phyloP scores from a whole-genome alignment of 2,888 invertebrate species.

The Brenthis hecate region DNA sequence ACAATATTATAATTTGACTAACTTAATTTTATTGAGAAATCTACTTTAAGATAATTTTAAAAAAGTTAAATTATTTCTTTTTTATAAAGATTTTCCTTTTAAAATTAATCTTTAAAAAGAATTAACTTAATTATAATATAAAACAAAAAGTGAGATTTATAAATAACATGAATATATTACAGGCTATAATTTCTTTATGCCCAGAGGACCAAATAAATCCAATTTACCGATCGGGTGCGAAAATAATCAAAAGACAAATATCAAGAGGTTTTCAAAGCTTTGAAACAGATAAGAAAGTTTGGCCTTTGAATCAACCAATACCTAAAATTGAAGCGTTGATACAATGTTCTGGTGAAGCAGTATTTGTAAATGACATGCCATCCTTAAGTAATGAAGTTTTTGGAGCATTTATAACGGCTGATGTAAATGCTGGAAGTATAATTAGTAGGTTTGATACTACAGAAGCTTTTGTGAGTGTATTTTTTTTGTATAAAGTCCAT shows the following conservation, averaged over 20 bases:
- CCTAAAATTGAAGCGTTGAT: conserved; percentile 87
- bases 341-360: conserved; percentile 88
- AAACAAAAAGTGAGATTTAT: too few relatives aligned
- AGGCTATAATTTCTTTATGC: conserved; percentile 81
- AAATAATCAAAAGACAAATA: conserved; percentile 81
- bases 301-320: conserved; percentile 89
- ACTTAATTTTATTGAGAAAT: too few relatives aligned
- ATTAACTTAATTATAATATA: too few relatives aligned
- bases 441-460: conserved; percentile 84
- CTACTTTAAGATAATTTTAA: too few relatives aligned
- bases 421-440: conserved; percentile 78
- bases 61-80: too few relatives aligned
- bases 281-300: conserved; percentile 85
- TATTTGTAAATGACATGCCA: conserved; percentile 89
- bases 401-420: conserved; percentile 86
- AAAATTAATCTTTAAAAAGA: too few relatives aligned
- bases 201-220: conserved; percentile 74
- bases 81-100: too few relatives aligned
- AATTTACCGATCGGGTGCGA: conserved; percentile 81
- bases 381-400: conserved; percentile 85
- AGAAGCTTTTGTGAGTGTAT: conserved; percentile 84
- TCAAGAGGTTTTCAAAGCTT: conserved; percentile 88
- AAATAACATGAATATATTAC: conserved; percentile 43
- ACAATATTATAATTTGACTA: background rate
- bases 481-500: conserved; percentile 14